These are phyloP conservation scores for Neopelma chrysocephalum DNA, from an alignment of 2,797 vertebrate species.

Conservation along the genomic window DNA sequence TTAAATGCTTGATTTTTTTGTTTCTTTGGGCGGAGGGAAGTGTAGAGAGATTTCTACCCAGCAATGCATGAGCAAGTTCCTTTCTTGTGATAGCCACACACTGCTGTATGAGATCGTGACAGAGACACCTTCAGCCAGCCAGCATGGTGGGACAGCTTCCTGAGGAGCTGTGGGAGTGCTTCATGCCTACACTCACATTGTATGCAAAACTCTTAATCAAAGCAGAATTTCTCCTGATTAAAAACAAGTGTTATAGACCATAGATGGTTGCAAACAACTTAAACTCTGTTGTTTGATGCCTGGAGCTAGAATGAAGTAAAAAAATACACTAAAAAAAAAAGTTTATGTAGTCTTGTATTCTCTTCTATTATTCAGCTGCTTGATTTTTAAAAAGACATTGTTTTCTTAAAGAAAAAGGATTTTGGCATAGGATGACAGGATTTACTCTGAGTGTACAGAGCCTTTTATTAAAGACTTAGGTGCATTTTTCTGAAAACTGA, in stretches of 20 bases:
- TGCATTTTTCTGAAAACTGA: slow-evolving; percentile 43
- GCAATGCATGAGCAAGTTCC: background rate
- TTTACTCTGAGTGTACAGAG: slow-evolving; percentile 46
- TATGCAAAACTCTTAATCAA: slow-evolving; percentile 45
- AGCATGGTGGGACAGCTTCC: background rate
- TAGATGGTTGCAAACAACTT: slow-evolving; percentile 26
- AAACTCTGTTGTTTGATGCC: slow-evolving; percentile 36
- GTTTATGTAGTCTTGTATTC: slow-evolving; percentile 28
- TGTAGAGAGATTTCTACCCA: background rate
- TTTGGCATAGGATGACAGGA: slow-evolving; percentile 52
- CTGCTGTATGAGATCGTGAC: background rate
- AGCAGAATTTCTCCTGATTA: slow-evolving; percentile 69
- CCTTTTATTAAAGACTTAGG: slow-evolving; percentile 47
- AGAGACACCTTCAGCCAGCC: background rate
- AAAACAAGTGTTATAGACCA: slow-evolving; percentile 72
- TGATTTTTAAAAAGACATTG: background rate
- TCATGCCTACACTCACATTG: background rate
- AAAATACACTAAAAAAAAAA: slow-evolving; percentile 22
- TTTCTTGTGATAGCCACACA: background rate
- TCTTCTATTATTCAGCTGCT: slow-evolving; percentile 40
- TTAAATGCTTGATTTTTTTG: background rate
- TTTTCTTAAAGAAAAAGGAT: slow-evolving; percentile 26
- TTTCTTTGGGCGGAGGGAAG: background rate
- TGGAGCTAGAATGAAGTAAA: slow-evolving; percentile 37
- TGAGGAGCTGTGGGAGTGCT: background rate